Base-by-base conservation (phyloP, 2,888 invertebrate genomes). In the Parasteatoda lunata region DNA sequence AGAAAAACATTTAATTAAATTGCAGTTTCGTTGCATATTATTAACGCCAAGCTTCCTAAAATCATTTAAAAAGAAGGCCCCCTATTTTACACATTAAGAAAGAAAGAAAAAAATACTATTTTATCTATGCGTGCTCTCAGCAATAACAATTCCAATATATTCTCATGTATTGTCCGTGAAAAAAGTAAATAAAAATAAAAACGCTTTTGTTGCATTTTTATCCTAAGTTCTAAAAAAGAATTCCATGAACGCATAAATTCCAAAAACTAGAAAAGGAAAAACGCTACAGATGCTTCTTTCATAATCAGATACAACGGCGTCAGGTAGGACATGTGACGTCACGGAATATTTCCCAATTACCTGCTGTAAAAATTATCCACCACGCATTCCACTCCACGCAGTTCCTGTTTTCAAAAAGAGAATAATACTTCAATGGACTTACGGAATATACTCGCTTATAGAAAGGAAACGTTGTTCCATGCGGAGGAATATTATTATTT, bases 281-380 rank as follows among this genome's bases (percentile, higher is more conserved):
- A 52, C 64, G 75, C 15, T 13, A 75, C 47, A 48, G 7, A 77
- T 45, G 51, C 49, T 70, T 45, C 73, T 84, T 71, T 84, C 77
- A 69, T 77, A 77, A 83, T 83, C 49, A 59, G 51, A 76, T 48
- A 49, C 52, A 77, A 83, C 71, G 64, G 51, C 71, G 51, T 77
- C 81, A 75, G 81, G 73, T 81, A 72, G 15, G 49, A 13, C 48
- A 30, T 48, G 77, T 84, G 83, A 84, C 83, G 83, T 84, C 83
- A 84, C 77, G 30, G 45, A 48, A 51, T n/a, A 75, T 77, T 80
- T 70, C 71, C 66, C 77, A 65, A 80, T 51, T 75, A 82, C 82
- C 82, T 82, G 77, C 77, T 77, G 65, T 47, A 64, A 77, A 77
- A 72, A 72, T 51, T 54, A 30, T 77, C 65, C 69, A 48, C 72